Percentiles rank a stretch among this genome's conserved stretches.
phyloP scores from a whole-genome alignment of 1,140 invertebrate species.

The Cecropterus lyciades region DNA sequence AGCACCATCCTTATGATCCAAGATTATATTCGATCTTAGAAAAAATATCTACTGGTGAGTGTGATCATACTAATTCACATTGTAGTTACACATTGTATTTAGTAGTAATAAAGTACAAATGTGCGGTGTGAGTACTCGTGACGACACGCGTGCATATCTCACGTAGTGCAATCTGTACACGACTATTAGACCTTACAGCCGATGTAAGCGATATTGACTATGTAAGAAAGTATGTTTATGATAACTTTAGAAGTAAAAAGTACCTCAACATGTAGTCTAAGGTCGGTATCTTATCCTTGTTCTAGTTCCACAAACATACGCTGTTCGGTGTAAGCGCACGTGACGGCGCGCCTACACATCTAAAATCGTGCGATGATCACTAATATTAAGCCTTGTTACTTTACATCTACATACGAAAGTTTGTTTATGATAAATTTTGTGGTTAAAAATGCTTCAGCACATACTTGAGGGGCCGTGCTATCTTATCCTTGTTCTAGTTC shows the following conservation, averaged over 20 bases:
- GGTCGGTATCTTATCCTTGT: conserved; percentile 19
- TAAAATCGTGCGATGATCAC: too few relatives aligned
- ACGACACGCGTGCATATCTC: background rate
- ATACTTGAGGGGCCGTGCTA: too few relatives aligned
- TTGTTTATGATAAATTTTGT: background rate
- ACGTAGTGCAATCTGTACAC: background rate
- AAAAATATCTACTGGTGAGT: too few relatives aligned
- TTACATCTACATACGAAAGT: background rate
- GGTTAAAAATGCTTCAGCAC: too few relatives aligned
- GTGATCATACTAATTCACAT: too few relatives aligned
- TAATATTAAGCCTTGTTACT: too few relatives aligned
- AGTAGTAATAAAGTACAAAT: too few relatives aligned
- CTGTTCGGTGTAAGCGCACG: background rate
- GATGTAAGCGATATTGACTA: background rate
- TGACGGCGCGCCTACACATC: too few relatives aligned
- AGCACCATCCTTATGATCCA: too few relatives aligned
- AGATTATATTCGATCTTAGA: too few relatives aligned
- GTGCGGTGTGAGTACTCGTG: too few relatives aligned
- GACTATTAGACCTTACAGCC: background rate
- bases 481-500: background rate
- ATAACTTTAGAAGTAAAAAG: background rate
- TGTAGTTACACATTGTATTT: too few relatives aligned
- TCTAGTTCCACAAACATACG: conserved; percentile 1
- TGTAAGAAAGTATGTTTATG: background rate
- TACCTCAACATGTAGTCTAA: background rate